Conservation (phyloP, 92 coral and sea anemone species). For the Parazoanthus swiftii region DNA sequence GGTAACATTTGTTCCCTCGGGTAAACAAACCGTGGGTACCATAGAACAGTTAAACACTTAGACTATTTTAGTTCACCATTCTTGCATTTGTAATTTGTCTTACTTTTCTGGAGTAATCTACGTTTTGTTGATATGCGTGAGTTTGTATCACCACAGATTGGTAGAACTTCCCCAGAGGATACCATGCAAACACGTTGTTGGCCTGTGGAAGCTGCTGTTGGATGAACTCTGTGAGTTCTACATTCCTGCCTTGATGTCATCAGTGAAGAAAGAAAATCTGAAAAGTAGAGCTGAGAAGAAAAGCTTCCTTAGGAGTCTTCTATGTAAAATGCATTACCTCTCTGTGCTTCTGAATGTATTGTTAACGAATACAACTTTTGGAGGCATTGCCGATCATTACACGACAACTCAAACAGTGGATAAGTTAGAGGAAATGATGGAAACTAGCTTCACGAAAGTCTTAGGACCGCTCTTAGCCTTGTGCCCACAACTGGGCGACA, state of each 20-base stretch:
- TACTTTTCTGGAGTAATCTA: too few species aligned
- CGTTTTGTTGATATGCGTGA: not conserved
- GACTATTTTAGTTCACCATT: too few species aligned
- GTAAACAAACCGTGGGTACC: too few species aligned
- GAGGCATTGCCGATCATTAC: conserved; percentile 65
- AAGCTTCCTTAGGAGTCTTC: not conserved
- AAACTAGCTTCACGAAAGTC: not conserved
- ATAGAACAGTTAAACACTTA: too few species aligned
- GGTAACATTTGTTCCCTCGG: too few species aligned
- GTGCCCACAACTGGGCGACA: conserved; percentile 16
- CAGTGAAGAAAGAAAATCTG: conserved; percentile 1
- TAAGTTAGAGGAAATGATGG: conserved; percentile 41
- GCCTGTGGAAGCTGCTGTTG: conserved; percentile 21
- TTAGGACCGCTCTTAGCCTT: conserved; percentile 14
- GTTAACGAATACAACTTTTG: conserved; percentile 63
- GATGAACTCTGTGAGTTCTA: conserved; percentile 14
- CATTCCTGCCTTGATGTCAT: not conserved
- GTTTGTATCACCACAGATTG: conserved; percentile 5
- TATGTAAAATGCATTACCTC: conserved; percentile 48
- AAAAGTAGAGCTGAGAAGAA: not conserved
- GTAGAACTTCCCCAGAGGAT: conserved; percentile 12
- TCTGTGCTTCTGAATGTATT: conserved; percentile 52
- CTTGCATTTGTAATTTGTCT: too few species aligned
- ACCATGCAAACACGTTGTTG: conserved; percentile 39
- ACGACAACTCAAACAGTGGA: conserved; percentile 44